Conservation (phyloP, 2,888 invertebrate species). For the Pterostichus madidus region DNA sequence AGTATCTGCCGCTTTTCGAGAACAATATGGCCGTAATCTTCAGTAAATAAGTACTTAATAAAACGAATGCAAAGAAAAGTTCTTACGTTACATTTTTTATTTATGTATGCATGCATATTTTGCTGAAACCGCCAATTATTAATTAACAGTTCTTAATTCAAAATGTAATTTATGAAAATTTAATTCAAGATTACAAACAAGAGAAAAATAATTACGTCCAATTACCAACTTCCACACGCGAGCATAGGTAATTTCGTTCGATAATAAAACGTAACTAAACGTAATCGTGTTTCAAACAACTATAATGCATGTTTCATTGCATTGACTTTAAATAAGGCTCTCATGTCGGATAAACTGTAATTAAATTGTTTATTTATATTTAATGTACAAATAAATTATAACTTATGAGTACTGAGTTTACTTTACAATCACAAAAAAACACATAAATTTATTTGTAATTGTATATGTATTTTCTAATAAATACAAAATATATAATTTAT, state of each 20-base stretch:
- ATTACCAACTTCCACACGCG: constrained; percentile 24
- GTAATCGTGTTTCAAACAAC: neutral
- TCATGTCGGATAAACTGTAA: no score
- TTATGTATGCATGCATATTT: neutral
- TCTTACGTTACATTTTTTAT: no score
- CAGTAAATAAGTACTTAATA: no score
- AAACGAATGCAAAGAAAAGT: no score
- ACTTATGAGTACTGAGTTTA: neutral
- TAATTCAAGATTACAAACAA: constrained; percentile 43
- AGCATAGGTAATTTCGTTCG: neutral
- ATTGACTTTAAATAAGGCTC: constrained; percentile 15
- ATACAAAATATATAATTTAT: no score
- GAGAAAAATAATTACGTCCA: constrained; percentile 21
- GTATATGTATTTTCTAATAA: no score
- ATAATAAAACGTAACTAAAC: no score
- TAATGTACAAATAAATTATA: neutral
- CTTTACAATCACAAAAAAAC: no score
- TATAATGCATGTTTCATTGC: constrained; percentile 42
- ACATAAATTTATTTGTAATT: no score
- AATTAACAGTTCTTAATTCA: constrained; percentile 1
- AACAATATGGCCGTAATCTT: no score
- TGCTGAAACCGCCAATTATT: no score
- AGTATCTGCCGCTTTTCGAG: no score
- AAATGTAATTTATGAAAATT: constrained; percentile 14
- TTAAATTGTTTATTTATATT: neutral